These are phyloP conservation scores for Apodemia duryi DNA, from an alignment of 2,888 invertebrate genomes.

Conservation along the genomic window DNA sequence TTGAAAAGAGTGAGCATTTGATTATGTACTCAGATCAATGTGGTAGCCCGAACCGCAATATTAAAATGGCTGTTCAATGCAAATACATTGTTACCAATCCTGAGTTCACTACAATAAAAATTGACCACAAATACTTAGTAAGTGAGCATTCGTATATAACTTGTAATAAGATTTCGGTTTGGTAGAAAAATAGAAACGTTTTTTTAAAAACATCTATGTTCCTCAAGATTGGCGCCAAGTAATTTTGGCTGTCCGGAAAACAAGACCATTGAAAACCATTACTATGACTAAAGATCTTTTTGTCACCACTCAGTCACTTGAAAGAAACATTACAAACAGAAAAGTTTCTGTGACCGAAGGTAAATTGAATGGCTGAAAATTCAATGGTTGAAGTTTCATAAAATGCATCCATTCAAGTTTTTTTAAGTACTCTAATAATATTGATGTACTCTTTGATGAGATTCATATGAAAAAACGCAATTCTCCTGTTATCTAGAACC, in stretches of 20 bases:
- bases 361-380: constrained; percentile 17
- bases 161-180: not conserved
- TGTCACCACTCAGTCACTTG: constrained; percentile 13
- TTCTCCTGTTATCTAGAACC: too few relatives aligned
- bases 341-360: constrained; percentile 11
- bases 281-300: constrained; percentile 17
- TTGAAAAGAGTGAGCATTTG: constrained; percentile 24
- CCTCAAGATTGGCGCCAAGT: not conserved
- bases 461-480: too few relatives aligned
- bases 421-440: constrained; percentile 17
- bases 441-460: not conserved
- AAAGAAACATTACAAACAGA: constrained; percentile 12
- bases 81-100: constrained; percentile 24
- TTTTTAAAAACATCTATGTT: not conserved
- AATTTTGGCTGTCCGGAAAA: constrained; percentile 15
- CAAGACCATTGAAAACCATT: constrained; percentile 14
- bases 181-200: not conserved
- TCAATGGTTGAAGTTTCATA: constrained; percentile 17
- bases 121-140: not conserved
- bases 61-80: constrained; percentile 35
- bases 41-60: constrained; percentile 38
- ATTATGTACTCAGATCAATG: constrained; percentile 34
- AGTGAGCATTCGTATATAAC: not conserved
- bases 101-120: not conserved
- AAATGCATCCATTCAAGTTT: constrained; percentile 17